Conservation (phyloP, 2,888 invertebrate species). For the Sphaeridia pumilis region DNA sequence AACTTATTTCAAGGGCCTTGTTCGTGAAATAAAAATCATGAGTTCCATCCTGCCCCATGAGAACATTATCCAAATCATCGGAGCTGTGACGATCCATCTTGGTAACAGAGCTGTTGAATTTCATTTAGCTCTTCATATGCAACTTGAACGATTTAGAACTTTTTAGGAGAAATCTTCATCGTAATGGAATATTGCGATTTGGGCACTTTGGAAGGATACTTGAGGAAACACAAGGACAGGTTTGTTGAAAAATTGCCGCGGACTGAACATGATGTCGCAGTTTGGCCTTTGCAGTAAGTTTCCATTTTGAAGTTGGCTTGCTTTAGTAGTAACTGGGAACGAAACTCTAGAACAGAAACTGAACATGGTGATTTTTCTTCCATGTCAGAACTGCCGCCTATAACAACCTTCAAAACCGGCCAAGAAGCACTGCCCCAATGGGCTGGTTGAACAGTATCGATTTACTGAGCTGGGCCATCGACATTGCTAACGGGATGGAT, state of each 20-base stretch:
- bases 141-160: background rate
- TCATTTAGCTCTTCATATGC: too few species aligned
- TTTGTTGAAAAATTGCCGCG: constrained; percentile 9
- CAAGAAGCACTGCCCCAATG: too few species aligned
- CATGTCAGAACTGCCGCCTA: too few species aligned
- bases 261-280: too few species aligned
- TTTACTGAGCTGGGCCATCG: constrained; percentile 9
- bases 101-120: too few species aligned
- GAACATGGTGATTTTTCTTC: background rate
- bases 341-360: background rate
- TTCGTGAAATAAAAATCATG: constrained; percentile 10
- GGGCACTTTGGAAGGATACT: constrained; percentile 8
- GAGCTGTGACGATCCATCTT: background rate
- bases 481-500: constrained; percentile 10
- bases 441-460: constrained; percentile 7
- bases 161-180: constrained; percentile 6
- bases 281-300: too few species aligned
- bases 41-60: constrained; percentile 5
- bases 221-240: constrained; percentile 2
- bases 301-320: too few species aligned
- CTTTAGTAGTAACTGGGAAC: too few species aligned
- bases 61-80: constrained; percentile 6
- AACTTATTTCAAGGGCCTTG: constrained; percentile 10
- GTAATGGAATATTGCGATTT: constrained; percentile 10
- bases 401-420: too few species aligned